Evolutionary conservation across 2,113 vertebrate genomes (phyloP).

Genomic region (Pomatostomus ruficeps): DNA sequence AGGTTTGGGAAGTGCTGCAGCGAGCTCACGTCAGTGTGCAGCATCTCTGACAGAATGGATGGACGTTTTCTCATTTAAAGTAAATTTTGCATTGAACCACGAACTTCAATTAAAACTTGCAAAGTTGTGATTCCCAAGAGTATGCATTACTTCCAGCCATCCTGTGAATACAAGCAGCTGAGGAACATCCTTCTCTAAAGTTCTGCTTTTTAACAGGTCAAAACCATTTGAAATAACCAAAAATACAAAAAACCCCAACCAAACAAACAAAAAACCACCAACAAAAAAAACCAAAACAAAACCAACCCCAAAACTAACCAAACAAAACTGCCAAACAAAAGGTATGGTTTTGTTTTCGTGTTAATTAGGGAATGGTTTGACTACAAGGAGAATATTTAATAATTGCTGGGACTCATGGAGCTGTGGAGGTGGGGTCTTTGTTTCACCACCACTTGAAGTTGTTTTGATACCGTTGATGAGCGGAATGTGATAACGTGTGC

Average conservation of each 20-base stretch:
- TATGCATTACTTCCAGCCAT: accelerated
- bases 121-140: neutral
- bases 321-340: neutral
- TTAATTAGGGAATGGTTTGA: neutral
- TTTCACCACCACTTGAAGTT: conserved; percentile 23
- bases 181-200: neutral
- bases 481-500: conserved; percentile 40
- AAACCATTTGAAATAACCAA: neutral
- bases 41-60: neutral
- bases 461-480: conserved; percentile 41
- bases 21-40: neutral
- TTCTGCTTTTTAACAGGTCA: neutral
- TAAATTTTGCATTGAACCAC: neutral
- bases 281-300: neutral
- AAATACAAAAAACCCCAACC: neutral
- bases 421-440: neutral
- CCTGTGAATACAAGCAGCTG: neutral
- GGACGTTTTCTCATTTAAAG: neutral
- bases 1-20: neutral
- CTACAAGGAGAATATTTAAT: neutral
- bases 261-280: neutral
- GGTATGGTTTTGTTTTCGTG: neutral
- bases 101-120: neutral
- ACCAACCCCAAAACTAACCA: neutral
- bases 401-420: neutral